Conservation (phyloP, 2,888 invertebrate genomes). For the Caenorhabditis auriculariae region DNA sequence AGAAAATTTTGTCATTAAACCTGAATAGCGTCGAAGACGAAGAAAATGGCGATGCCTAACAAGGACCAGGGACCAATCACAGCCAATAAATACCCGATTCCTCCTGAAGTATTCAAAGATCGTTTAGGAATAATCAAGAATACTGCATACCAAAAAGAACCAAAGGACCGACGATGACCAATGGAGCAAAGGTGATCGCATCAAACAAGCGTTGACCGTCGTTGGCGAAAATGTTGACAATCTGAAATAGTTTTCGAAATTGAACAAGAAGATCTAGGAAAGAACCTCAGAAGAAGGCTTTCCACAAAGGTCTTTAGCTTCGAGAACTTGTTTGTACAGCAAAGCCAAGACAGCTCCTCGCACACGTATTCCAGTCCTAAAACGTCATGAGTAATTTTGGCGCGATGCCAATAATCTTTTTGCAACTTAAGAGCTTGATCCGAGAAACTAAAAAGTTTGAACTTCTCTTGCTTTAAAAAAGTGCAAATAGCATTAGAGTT, state of each 20-base stretch:
- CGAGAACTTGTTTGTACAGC: constrained; percentile 57
- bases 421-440: neutral
- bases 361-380: constrained; percentile 64
- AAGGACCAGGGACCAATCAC: constrained; percentile 66
- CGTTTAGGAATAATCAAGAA: neutral
- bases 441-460: no score
- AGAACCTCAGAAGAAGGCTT: constrained; percentile 22
- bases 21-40: constrained; percentile 65
- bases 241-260: constrained; percentile 54
- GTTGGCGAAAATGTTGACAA: constrained; percentile 66
- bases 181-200: constrained; percentile 64
- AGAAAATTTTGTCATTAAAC: constrained; percentile 32
- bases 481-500: neutral
- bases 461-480: no score
- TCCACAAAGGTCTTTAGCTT: constrained; percentile 25
- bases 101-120: constrained; percentile 8
- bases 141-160: constrained; percentile 61
- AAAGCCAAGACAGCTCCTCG: constrained; percentile 65
- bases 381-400: neutral
- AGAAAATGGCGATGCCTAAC: constrained; percentile 64
- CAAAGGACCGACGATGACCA: constrained; percentile 65
- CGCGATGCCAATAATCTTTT: neutral
- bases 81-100: constrained; percentile 63
- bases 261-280: no score
- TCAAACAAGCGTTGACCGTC: constrained; percentile 67